Percentiles rank a stretch among this genome's conserved stretches.
These are phyloP conservation scores for Prunella fulvescens DNA, from an alignment of 2,113 vertebrate species.

Conservation along the genomic window DNA sequence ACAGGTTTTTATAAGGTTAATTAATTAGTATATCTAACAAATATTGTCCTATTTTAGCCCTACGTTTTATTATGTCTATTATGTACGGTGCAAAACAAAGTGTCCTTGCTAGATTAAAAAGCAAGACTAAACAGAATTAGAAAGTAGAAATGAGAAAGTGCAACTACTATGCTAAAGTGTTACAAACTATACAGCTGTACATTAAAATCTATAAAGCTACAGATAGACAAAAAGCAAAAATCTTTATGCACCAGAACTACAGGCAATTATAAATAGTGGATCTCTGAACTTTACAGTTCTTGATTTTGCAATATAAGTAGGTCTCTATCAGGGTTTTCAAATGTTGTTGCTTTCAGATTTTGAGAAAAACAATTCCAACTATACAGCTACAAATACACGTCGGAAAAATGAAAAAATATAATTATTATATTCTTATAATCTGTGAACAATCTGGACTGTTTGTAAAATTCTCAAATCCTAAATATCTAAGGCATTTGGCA, in stretches of 20 bases:
- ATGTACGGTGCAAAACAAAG: neutral
- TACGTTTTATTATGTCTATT: neutral
- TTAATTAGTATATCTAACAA: neutral
- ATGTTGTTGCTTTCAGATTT: neutral
- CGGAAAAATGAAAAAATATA: neutral
- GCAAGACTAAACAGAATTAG: neutral
- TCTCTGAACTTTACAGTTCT: neutral
- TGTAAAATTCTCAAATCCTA: slow-evolving; percentile 58
- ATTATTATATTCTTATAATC: neutral
- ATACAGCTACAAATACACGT: neutral
- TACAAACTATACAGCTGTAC: neutral
- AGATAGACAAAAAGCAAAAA: neutral
- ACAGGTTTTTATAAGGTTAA: neutral
- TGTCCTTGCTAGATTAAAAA: neutral
- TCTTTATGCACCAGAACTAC: neutral
- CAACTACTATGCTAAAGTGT: neutral
- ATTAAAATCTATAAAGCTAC: neutral
- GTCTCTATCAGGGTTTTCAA: neutral
- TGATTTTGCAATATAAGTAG: neutral
- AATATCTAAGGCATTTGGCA: slow-evolving; percentile 26
- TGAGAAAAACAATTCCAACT: neutral
- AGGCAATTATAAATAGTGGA: neutral
- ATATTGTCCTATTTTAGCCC: neutral
- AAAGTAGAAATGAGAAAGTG: neutral
- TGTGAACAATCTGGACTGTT: neutral